These are phyloP conservation scores for Zhengitettix transpicula DNA, from an alignment of 2,888 invertebrate genomes.

Conservation along the genomic window DNA sequence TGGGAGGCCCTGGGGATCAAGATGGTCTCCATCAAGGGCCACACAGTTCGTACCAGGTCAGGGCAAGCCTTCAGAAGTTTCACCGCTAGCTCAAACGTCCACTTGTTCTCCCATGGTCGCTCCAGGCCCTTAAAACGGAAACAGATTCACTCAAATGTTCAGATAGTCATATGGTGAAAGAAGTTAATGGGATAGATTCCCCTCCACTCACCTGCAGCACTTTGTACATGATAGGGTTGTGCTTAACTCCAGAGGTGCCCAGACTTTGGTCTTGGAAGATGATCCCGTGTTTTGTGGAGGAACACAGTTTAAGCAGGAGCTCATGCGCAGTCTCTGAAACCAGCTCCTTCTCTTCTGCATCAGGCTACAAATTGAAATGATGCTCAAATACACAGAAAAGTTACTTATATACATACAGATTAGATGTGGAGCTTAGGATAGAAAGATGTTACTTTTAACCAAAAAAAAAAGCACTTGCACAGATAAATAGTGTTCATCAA, in stretches of 20 bases:
- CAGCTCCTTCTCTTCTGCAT: not conserved
- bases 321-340: conserved; percentile 33
- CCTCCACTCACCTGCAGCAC: not conserved
- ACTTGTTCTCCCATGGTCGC: not conserved
- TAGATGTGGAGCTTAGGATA: too few species aligned
- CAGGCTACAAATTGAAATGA: not conserved
- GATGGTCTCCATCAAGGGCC: not conserved
- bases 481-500: too few species aligned
- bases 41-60: not conserved
- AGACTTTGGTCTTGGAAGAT: conserved; percentile 52
- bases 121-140: not conserved
- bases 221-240: not conserved
- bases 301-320: conserved; percentile 55
- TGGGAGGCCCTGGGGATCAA: not conserved
- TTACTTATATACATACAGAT: too few species aligned
- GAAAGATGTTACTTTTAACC: too few species aligned
- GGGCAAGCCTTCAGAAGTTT: not conserved
- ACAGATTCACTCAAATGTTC: too few species aligned
- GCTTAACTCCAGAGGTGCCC: conserved; percentile 19
- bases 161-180: too few species aligned
- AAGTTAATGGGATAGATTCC: too few species aligned
- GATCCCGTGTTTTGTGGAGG: conserved; percentile 59
- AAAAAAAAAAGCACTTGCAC: too few species aligned
- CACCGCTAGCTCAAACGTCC: not conserved
- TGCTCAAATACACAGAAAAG: too few species aligned